These are phyloP conservation scores for Chionodraco myersi DNA, from an alignment of 2,113 vertebrate genomes.

Conservation along the genomic window DNA sequence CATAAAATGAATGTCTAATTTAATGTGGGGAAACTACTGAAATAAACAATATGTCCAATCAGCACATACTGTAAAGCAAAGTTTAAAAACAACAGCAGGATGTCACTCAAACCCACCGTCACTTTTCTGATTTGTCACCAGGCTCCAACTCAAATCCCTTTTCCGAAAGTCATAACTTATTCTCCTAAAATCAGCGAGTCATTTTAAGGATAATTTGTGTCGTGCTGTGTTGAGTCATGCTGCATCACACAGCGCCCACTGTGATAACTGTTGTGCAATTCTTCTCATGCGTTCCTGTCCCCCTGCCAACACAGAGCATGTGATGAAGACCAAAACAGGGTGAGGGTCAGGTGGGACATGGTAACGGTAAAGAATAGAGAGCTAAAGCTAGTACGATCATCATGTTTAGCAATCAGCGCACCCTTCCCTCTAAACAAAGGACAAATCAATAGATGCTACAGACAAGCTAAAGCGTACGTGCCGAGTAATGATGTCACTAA, in stretches of 20 bases:
- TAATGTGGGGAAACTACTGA: conserved; percentile 24
- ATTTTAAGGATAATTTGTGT: conserved; percentile 38
- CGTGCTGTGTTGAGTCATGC: conserved; percentile 38
- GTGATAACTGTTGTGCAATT: conserved; percentile 36
- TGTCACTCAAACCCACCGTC: neutral
- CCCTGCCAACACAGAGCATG: neutral
- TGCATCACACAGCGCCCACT: conserved; percentile 24
- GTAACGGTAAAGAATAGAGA: neutral
- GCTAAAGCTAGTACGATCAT: neutral
- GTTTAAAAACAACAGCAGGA: neutral
- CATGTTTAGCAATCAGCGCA: neutral
- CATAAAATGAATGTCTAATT: conserved; percentile 5
- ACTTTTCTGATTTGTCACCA: neutral
- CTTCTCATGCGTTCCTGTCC: conserved; percentile 14
- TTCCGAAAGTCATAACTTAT: conserved; percentile 11
- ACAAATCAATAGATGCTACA: conserved; percentile 4
- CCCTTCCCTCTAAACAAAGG: neutral
- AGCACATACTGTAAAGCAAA: conserved; percentile 4
- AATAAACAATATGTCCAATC: conserved; percentile 12
- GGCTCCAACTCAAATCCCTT: neutral
- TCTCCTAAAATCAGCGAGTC: conserved; percentile 33
- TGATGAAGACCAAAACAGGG: neutral
- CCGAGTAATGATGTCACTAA: conserved; percentile 31
- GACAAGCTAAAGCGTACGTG: conserved; percentile 9
- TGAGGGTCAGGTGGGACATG: neutral